Evolutionary conservation across 1,140 invertebrate genomes (phyloP).

Genomic region (Cepaea nemoralis): DNA sequence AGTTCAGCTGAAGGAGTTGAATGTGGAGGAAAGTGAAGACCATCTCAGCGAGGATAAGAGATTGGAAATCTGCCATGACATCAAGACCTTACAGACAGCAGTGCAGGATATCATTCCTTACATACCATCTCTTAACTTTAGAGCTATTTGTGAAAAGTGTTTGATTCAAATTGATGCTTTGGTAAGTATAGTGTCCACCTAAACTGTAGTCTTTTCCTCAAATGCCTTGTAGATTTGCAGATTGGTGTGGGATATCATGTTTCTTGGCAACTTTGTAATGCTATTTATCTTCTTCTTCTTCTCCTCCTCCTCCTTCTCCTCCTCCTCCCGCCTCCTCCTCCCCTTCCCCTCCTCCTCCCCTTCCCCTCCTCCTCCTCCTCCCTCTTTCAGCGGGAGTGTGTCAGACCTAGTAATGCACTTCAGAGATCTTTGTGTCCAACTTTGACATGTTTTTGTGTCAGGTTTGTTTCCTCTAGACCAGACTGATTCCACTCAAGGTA

Average conservation of each 20-base stretch:
- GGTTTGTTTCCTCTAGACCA: too few relatives aligned
- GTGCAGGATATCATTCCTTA: background rate
- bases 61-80: background rate
- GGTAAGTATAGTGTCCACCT: background rate
- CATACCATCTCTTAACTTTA: background rate
- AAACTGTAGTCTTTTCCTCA: background rate
- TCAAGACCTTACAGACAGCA: background rate
- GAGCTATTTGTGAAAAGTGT: background rate
- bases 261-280: too few relatives aligned
- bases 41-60: background rate
- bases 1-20: background rate
- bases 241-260: too few relatives aligned
- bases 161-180: slow-evolving; percentile 5
- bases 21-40: background rate
- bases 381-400: too few relatives aligned
- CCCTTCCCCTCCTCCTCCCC: background rate
- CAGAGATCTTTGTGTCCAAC: too few relatives aligned
- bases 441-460: too few relatives aligned
- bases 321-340: too few relatives aligned
- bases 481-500: too few relatives aligned
- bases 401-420: too few relatives aligned
- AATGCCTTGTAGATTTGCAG: background rate
- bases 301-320: background rate
- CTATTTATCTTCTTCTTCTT: background rate
- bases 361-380: background rate